phyloP scores from a whole-genome alignment of 1,140 invertebrate genomes.

The Zaprionus capensis region DNA sequence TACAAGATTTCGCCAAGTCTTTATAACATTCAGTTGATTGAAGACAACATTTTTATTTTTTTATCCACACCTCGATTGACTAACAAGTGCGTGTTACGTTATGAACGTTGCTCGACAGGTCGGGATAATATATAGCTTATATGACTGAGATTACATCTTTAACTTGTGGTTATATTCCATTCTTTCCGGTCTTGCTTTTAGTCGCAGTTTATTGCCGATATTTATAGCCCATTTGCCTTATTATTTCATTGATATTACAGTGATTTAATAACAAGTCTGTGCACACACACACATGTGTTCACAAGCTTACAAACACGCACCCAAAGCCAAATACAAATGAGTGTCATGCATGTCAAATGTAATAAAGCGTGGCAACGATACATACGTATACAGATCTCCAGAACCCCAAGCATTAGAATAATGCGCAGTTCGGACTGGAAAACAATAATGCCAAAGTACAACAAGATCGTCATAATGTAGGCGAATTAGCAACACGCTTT shows the following conservation, averaged over 20 bases:
- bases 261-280: slow-evolving; percentile 1
- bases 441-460: slow-evolving; percentile 8
- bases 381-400: slow-evolving; percentile 10
- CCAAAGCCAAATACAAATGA: slow-evolving; percentile 18
- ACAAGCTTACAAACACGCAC: slow-evolving; percentile 10
- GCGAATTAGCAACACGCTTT: slow-evolving; percentile 40
- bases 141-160: slow-evolving; percentile 10
- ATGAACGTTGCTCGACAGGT: background rate
- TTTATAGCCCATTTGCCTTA: slow-evolving; percentile 9
- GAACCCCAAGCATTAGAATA: slow-evolving; percentile 10
- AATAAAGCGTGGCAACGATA: slow-evolving; percentile 49
- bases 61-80: slow-evolving; percentile 19
- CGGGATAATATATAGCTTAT: slow-evolving; percentile 1
- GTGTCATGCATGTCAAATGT: slow-evolving; percentile 46
- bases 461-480: slow-evolving; percentile 6
- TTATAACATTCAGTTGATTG: background rate
- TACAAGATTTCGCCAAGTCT: background rate
- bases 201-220: background rate
- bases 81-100: slow-evolving; percentile 29
- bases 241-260: slow-evolving; percentile 13
- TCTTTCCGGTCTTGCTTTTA: background rate
- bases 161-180: background rate
- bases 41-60: slow-evolving; percentile 7
- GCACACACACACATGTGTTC: background rate
- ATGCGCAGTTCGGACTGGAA: slow-evolving; percentile 35